These are phyloP conservation scores for Myodes glareolus DNA, from an alignment of 2,113 vertebrate species.

Conservation along the genomic window DNA sequence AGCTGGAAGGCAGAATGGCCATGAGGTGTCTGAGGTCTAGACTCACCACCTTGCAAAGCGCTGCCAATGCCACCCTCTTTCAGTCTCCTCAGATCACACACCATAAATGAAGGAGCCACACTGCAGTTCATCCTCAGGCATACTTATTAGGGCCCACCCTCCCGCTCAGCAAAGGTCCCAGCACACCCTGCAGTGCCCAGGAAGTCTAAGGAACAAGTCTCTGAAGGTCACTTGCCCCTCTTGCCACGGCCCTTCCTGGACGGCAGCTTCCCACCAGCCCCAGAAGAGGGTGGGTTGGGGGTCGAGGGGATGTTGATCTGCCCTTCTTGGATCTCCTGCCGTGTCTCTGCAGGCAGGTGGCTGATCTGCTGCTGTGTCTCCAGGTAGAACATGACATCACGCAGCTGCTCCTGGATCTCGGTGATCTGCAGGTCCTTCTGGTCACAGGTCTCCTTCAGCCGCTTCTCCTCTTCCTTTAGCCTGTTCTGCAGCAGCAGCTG, in stretches of 20 bases:
- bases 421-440: slow-evolving; percentile 92
- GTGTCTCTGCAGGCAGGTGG: slow-evolving; percentile 92
- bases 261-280: slow-evolving; percentile 84
- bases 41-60: slow-evolving; percentile 69
- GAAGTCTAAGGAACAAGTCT: slow-evolving; percentile 40
- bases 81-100: neutral
- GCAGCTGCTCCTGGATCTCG: slow-evolving; percentile 96
- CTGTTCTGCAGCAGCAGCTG: slow-evolving; percentile 93
- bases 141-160: slow-evolving; percentile 52
- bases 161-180: slow-evolving; percentile 57
- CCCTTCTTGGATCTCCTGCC: slow-evolving; percentile 97
- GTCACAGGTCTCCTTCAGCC: slow-evolving; percentile 89
- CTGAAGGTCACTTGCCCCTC: slow-evolving; percentile 91
- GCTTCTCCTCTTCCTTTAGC: slow-evolving; percentile 93
- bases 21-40: slow-evolving; percentile 78
- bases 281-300: slow-evolving; percentile 83
- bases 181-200: slow-evolving; percentile 32
- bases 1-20: slow-evolving; percentile 82
- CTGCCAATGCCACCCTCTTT: slow-evolving; percentile 53
- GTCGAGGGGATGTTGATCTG: slow-evolving; percentile 94
- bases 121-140: slow-evolving; percentile 72
- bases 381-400: slow-evolving; percentile 98
- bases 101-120: slow-evolving; percentile 83
- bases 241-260: slow-evolving; percentile 93
- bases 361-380: slow-evolving; percentile 96